phyloP scores from a whole-genome alignment of 2,797 vertebrate genomes.

The Gallinago stenura region DNA sequence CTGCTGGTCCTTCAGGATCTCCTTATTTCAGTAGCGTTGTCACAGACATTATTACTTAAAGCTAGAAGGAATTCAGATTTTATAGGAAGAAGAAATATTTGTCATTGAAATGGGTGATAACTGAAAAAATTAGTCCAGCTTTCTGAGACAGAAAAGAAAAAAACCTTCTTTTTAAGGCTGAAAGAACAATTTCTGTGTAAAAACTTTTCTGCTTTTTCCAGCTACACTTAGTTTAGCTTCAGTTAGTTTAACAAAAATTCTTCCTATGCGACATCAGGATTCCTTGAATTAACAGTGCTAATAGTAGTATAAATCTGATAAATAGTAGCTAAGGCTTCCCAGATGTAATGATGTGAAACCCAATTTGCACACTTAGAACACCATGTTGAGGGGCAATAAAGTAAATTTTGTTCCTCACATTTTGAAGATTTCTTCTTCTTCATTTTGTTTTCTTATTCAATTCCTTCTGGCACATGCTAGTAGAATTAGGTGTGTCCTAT shows the following conservation, averaged over 20 bases:
- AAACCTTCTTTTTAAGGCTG: rapidly evolving
- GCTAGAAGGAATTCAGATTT: neutral
- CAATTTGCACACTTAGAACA: neutral
- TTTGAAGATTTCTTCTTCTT: neutral
- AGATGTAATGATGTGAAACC: neutral
- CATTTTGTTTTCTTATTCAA: neutral
- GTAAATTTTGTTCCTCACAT: neutral
- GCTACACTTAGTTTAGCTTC: neutral
- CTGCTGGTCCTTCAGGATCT: slow-evolving; percentile 45
- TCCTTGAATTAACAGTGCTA: slow-evolving; percentile 39
- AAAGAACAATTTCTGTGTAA: neutral
- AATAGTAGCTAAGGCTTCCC: neutral
- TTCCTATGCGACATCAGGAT: neutral
- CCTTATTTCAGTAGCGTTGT: slow-evolving; percentile 62
- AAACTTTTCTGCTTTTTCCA: neutral
- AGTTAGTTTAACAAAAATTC: neutral
- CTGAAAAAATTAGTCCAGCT: neutral
- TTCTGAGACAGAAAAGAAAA: neutral
- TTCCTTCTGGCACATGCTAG: neutral
- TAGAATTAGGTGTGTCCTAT: neutral
- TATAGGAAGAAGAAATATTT: neutral
- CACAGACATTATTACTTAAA: neutral
- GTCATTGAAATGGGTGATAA: neutral
- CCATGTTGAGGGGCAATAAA: neutral
- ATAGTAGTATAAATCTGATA: slow-evolving; percentile 23